Evolutionary conservation across 2,113 vertebrate genomes (phyloP).

Genomic region (Pycnonotus jocosus): DNA sequence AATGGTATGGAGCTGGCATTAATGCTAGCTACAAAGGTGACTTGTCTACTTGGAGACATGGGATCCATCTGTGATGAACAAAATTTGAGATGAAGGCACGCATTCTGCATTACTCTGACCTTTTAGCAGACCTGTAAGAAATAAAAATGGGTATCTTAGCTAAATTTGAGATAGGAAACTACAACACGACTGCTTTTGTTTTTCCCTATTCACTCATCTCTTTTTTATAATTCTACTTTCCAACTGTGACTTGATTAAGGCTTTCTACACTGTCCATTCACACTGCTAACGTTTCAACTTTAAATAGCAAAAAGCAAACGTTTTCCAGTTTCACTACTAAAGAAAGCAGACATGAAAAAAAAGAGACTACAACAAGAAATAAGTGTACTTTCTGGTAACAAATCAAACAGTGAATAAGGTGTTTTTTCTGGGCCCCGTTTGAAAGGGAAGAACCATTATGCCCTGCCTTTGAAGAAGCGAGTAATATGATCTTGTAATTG

Average conservation of each 20-base stretch:
- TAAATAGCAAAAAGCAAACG: slow-evolving; percentile 25
- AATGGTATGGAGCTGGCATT: slow-evolving; percentile 82
- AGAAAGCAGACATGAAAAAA: neutral
- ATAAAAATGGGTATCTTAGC: slow-evolving; percentile 78
- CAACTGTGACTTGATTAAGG: slow-evolving; percentile 67
- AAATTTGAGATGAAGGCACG: slow-evolving; percentile 99
- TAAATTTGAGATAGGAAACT: slow-evolving; percentile 64
- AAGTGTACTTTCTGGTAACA: slow-evolving; percentile 36
- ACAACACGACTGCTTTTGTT: slow-evolving; percentile 64
- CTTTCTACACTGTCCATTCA: slow-evolving; percentile 53
- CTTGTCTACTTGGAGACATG: slow-evolving; percentile 83
- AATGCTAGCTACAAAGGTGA: slow-evolving; percentile 87
- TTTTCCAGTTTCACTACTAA: slow-evolving; percentile 5
- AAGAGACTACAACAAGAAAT: neutral
- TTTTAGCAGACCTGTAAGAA: slow-evolving; percentile 95
- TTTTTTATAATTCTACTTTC: slow-evolving; percentile 68
- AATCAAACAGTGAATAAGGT: neutral
- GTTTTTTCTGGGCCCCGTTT: slow-evolving; percentile 18
- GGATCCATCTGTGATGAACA: slow-evolving; percentile 89
- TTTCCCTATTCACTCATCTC: slow-evolving; percentile 62
- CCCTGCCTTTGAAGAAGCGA: slow-evolving; percentile 1
- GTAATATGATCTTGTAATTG: slow-evolving; percentile 52
- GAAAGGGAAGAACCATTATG: slow-evolving; percentile 31
- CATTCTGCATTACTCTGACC: slow-evolving; percentile 87
- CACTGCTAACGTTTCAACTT: slow-evolving; percentile 5